Conservation (phyloP, 2,888 invertebrate genomes). For the Gnatocerus cornutus region DNA sequence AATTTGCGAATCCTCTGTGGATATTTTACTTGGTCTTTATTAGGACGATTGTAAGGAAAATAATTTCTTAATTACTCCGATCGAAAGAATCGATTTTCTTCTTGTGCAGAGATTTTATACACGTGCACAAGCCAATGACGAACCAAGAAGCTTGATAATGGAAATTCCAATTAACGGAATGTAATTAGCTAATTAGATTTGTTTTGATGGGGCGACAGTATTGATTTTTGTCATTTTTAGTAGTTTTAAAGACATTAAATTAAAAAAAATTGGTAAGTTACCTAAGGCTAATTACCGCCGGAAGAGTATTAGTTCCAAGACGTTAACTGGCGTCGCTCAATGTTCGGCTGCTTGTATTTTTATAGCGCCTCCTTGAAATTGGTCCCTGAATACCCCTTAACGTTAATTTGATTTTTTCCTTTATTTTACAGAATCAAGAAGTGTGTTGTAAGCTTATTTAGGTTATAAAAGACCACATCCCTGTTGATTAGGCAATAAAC, state of each 20-base stretch:
- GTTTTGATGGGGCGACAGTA: no score
- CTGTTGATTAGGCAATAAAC: constrained; percentile 65
- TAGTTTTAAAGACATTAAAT: constrained; percentile 17
- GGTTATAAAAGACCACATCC: constrained; percentile 64
- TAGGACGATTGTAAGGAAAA: constrained; percentile 10
- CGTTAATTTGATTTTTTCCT: constrained; percentile 63
- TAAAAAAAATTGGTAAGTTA: constrained; percentile 58
- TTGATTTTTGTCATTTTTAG: neutral
- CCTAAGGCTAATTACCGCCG: constrained; percentile 64
- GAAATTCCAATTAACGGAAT: no score
- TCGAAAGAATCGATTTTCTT: neutral
- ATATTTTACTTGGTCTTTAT: constrained; percentile 33
- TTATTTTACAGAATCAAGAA: constrained; percentile 61
- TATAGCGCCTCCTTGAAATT: constrained; percentile 64
- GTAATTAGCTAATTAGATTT: no score
- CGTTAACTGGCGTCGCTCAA: constrained; percentile 63
- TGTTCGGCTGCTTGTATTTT: constrained; percentile 57
- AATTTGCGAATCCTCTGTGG: constrained; percentile 46
- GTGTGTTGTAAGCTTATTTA: constrained; percentile 63
- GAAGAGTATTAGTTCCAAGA: constrained; percentile 68
- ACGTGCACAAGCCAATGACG: no score
- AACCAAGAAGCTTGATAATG: no score
- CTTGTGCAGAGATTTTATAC: no score
- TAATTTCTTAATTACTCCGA: constrained; percentile 35
- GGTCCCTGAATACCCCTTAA: constrained; percentile 64